Base-by-base conservation (phyloP, 1,140 invertebrate species). In the Drosophila paulistorum region DNA sequence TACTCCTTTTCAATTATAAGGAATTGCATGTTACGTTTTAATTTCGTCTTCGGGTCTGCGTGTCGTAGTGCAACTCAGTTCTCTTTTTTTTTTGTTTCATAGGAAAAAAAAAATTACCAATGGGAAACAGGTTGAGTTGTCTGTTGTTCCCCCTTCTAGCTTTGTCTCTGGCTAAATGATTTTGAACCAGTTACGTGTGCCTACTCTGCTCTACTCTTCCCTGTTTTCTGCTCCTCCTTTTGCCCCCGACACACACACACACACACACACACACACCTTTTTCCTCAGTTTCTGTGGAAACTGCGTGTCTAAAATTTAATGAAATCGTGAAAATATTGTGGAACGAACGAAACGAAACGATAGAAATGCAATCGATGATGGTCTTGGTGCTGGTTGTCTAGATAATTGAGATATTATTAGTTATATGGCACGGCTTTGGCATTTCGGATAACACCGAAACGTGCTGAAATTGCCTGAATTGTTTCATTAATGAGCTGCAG, bases 21-120 rank as follows among this genome's bases (percentile, higher is more conserved):
- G 77, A 89, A 89, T 89, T 78, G 85, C 85, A 89, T 89, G 84
- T 89, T 89, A 85, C 85, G 81, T 89, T 89, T 89, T 89, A 89
- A 89, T 89, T 84, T 84, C 63, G 70, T 72, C 74, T 84, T 70
- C 66, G 57, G 65, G 76, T 73, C 68, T 81, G 69, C 74, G 81
- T 84, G 81, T 78, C 81, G 82, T 80, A 80, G 81, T 73, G 77
- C 81, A 80, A 63, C 74, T 39, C 37, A 5, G 0, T 13, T 39
- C 11, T 39, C 1, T 39, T 13, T 39, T 11, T 11, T 10, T 17
- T 17, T 17, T 63, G 59, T 60, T 72, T 66, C 65, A 45, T 76
- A 64, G 42, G 73, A 30, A 11, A 23, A 63, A 63, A 23, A 62
- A 48, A 17, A 7, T 41, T 45, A 11, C 17, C 65, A 60, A 59